These are phyloP conservation scores for Leptinotarsa peninsularis DNA, from an alignment of 2,888 invertebrate species.

Conservation along the genomic window DNA sequence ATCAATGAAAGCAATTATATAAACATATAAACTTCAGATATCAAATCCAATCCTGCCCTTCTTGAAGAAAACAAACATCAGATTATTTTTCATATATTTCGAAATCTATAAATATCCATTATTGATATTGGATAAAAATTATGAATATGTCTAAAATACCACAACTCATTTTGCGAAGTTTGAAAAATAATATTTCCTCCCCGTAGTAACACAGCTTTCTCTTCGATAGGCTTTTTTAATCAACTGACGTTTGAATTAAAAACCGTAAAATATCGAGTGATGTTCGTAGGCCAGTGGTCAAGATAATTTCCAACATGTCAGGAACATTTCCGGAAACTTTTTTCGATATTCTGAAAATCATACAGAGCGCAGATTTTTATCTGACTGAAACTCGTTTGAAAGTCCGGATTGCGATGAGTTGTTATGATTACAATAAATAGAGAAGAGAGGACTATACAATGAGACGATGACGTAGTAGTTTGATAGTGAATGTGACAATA, in stretches of 20 bases:
- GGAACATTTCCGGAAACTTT: slow-evolving; percentile 39
- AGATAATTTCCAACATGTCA: slow-evolving; percentile 43
- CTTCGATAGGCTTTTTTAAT: slow-evolving; percentile 37
- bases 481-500: no score
- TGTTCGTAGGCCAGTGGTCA: slow-evolving; percentile 38
- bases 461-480: background rate
- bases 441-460: background rate
- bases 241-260: slow-evolving; percentile 40
- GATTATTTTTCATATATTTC: no score
- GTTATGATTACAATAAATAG: background rate
- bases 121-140: no score
- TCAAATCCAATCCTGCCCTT: no score
- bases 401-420: background rate
- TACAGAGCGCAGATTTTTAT: slow-evolving; percentile 17
- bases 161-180: background rate
- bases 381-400: slow-evolving; percentile 10
- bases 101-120: no score
- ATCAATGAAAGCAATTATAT: no score
- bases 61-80: no score
- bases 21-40: no score
- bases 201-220: slow-evolving; percentile 28
- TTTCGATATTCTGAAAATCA: slow-evolving; percentile 35
- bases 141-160: background rate
- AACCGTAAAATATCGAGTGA: slow-evolving; percentile 35
- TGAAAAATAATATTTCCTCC: background rate